Evolutionary conservation across 2,797 vertebrate species (phyloP).

Genomic region (Pseudomugil gertrudae): DNA sequence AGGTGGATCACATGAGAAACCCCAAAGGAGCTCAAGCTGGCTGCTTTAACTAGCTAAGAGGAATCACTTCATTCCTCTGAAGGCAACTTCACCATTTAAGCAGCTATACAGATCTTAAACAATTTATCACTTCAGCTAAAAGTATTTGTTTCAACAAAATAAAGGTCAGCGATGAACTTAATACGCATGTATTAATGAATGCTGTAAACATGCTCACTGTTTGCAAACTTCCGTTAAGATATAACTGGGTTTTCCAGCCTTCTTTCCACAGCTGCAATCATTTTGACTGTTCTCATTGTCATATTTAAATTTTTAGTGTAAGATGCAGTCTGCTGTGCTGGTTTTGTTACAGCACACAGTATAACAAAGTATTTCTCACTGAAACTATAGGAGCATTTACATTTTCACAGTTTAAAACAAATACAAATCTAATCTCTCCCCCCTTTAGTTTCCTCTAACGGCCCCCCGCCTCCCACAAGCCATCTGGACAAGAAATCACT

Average conservation of each 20-base stretch:
- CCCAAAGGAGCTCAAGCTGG: neutral
- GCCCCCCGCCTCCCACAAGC: conserved; percentile 77
- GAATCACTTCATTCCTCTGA: neutral
- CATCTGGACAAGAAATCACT: conserved; percentile 84
- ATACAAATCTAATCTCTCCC: conserved; percentile 14
- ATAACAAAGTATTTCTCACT: neutral
- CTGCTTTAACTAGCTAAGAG: neutral
- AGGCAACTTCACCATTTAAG: neutral
- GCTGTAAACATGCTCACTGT: conserved; percentile 6
- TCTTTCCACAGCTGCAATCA: neutral
- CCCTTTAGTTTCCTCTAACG: conserved; percentile 80
- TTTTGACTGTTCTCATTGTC: neutral
- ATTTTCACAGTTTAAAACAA: neutral
- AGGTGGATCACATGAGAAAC: neutral
- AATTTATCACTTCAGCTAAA: neutral
- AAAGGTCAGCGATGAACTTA: neutral
- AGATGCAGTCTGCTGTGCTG: neutral
- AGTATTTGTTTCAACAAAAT: neutral
- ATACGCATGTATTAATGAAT: neutral
- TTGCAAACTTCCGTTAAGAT: neutral
- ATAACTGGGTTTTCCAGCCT: neutral
- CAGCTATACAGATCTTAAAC: conserved; percentile 10
- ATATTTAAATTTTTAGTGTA: neutral
- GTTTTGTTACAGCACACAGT: neutral
- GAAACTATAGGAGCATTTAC: neutral